phyloP scores from a whole-genome alignment of 2,797 vertebrate species.

The Rhinoraja longicauda region DNA sequence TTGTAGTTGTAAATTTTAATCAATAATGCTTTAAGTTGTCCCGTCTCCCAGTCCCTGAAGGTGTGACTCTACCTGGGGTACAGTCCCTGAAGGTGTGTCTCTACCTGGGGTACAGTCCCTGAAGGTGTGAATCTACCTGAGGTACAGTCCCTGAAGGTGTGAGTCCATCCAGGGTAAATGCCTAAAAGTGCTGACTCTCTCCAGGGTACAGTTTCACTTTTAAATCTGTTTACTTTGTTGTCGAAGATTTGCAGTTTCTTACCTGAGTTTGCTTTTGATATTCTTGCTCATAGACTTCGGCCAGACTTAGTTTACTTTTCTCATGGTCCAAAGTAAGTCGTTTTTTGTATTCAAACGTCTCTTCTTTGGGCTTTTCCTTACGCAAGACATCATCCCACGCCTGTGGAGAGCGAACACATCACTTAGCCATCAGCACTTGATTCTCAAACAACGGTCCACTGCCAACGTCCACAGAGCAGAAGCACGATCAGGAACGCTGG shows the following conservation, averaged over 20 bases:
- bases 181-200: background rate
- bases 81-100: background rate
- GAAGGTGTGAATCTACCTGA: background rate
- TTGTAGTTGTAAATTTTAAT: too few species aligned
- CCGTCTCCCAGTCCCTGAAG: too few species aligned
- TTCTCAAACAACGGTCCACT: background rate
- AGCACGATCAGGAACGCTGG: background rate
- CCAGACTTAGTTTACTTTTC: constrained; percentile 92
- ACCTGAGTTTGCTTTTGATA: constrained; percentile 88
- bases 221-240: background rate
- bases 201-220: background rate
- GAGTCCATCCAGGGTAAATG: background rate
- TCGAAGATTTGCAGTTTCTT: constrained; percentile 32
- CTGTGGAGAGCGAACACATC: constrained; percentile 51
- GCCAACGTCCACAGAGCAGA: background rate
- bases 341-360: constrained; percentile 89
- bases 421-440: background rate
- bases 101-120: background rate
- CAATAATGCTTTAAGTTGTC: too few species aligned
- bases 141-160: background rate
- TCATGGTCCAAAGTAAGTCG: constrained; percentile 86
- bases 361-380: constrained; percentile 90
- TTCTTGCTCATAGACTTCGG: constrained; percentile 92
- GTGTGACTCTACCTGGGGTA: background rate
- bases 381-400: constrained; percentile 90